A percentile compares a stretch with the other conserved stretches of the same genome.
Conservation (phyloP, 2,888 invertebrate genomes). For the Criorhina ranunculi region DNA sequence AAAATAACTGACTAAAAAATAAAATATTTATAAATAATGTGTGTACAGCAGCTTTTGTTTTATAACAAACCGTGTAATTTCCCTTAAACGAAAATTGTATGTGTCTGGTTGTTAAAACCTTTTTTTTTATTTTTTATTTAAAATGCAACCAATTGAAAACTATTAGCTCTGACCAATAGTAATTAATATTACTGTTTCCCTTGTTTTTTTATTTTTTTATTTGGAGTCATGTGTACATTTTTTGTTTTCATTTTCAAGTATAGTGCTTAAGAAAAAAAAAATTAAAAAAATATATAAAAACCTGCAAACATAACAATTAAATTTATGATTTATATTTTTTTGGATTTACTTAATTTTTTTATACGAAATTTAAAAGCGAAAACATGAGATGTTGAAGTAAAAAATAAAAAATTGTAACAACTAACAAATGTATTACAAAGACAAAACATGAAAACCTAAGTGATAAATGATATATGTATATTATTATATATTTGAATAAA, state of each 20-base stretch:
- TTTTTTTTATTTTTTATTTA: background rate
- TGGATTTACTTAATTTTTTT: constrained; percentile 67
- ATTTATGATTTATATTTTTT: constrained; percentile 42
- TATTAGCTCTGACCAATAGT: constrained; percentile 42
- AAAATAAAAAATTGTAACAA: constrained; percentile 46
- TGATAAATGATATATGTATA: constrained; percentile 73
- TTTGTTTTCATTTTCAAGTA: constrained; percentile 15
- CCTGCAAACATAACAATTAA: constrained; percentile 37
- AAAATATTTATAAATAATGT: constrained; percentile 46
- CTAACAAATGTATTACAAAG: constrained; percentile 67
- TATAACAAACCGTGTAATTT: constrained; percentile 14
- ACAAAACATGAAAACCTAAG: constrained; percentile 72
- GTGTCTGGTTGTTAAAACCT: constrained; percentile 1
- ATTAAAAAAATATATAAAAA: constrained; percentile 64
- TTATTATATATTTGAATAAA: constrained; percentile 71
- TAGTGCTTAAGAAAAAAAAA: constrained; percentile 69
- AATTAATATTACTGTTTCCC: constrained; percentile 28
- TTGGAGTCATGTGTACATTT: constrained; percentile 41
- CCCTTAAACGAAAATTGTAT: constrained; percentile 1
- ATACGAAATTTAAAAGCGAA: constrained; percentile 51
- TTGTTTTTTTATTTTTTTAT: no score
- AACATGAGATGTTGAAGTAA: constrained; percentile 43
- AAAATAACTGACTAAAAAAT: constrained; percentile 20
- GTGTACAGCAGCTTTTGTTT: constrained; percentile 64
- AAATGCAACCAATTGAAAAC: constrained; percentile 2